Base-by-base conservation (phyloP, 2,113 vertebrate genomes). In the Narcine bancroftii region DNA sequence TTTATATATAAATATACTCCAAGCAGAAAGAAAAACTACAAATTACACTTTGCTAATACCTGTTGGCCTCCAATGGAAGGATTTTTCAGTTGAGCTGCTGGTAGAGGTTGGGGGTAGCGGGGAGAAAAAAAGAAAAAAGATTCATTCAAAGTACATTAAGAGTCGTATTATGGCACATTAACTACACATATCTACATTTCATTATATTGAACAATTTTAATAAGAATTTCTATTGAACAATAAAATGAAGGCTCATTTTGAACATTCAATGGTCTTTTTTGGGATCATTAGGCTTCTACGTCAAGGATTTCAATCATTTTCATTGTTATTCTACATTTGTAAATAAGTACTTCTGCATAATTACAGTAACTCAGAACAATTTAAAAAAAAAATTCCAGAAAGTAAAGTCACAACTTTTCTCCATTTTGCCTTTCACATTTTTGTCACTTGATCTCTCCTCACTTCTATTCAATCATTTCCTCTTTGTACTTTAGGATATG, bases 41-140 rank as follows among this genome's bases (percentile, higher is more conserved):
- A 79, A 66, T 89, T 71, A 92, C 45, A 36, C 79, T 24, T 94
- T 21, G 17, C 0, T 89, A 75, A 92, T 98, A 99, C 98, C 98
- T 98, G 97, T 94, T 87, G 97, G 96, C 97, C 97, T 98, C 98
- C 98, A 99, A 93, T 97, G 97, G 96, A 99, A 97, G 93, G 98
- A 99, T 96, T 98, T 99, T 95, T 99, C 98, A 96, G 98, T 99
- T 76, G 98, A 99, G 96, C 98, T 99, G 95, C 45, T 95, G 94
- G 93, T 94, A 94, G 42, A 69, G 21, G 66, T 26, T n/a, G 6
- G 56, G 56, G 56, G 56, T 60, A 15, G 56, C 1, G 56, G 56
- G 19, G 24, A 95, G 93, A 92, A 94, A 94, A 39, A 42, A 39
- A 95, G 93, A 92, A 93, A 93, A 45, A 24, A 92, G 92, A 94